phyloP scores from a whole-genome alignment of 92 coral and sea anemone genomes.

The Blastomussa wellsi region DNA sequence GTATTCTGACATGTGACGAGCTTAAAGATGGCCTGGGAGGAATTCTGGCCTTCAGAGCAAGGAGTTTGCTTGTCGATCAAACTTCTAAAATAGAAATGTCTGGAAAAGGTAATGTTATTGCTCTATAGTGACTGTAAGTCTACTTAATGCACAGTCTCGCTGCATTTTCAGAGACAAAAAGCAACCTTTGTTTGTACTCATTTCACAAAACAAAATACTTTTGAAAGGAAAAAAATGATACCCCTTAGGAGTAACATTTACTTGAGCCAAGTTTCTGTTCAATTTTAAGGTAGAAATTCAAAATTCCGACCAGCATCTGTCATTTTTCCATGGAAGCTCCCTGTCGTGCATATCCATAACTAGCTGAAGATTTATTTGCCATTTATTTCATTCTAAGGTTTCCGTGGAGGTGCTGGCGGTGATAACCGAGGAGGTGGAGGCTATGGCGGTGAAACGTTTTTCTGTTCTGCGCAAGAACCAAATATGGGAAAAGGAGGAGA shows the following conservation, averaged over 20 bases:
- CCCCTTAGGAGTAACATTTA: no score
- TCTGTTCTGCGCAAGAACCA: neutral
- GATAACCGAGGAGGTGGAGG: constrained; percentile 27
- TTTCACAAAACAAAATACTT: no score
- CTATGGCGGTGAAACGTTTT: constrained; percentile 2
- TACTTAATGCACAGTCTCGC: no score
- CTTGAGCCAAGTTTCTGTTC: no score
- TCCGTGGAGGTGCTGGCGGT: constrained; percentile 10
- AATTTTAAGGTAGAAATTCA: no score
- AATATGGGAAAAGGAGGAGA: constrained; percentile 25
- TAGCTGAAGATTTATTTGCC: no score
- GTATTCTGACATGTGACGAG: constrained; percentile 27
- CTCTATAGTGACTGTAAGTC: neutral
- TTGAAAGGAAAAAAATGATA: no score
- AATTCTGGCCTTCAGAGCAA: constrained; percentile 30
- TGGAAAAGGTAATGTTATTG: constrained; percentile 40
- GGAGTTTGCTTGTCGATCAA: constrained; percentile 9
- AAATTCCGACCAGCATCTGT: no score
- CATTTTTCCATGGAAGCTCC: no score
- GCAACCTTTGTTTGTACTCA: no score
- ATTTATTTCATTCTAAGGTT: neutral
- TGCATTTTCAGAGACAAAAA: no score
- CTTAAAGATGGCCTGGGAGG: constrained; percentile 32
- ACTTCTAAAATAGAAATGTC: constrained; percentile 44
- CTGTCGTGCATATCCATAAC: no score